phyloP scores from a whole-genome alignment of 2,888 invertebrate genomes.

The Metopia argyrocephala region DNA sequence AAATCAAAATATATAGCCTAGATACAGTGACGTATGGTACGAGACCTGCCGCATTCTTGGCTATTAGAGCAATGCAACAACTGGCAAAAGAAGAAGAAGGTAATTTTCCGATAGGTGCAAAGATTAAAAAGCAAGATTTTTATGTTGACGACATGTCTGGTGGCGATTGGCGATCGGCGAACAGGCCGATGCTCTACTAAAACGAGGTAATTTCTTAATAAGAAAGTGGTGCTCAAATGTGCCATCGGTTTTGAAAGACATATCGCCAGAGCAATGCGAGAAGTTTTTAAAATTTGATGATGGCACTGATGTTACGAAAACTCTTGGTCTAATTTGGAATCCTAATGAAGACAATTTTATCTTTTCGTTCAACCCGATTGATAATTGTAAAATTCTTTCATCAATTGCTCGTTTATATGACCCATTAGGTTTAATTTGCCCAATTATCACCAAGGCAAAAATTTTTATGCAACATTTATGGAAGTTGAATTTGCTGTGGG shows the following conservation, averaged over 20 bases:
- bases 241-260: constrained; percentile 6
- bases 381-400: constrained; percentile 4
- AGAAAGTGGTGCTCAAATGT: constrained; percentile 64
- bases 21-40: constrained; percentile 47
- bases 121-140: constrained; percentile 58
- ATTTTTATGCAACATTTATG: constrained; percentile 46
- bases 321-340: constrained; percentile 39
- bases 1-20: constrained; percentile 38
- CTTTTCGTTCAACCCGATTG: constrained; percentile 4
- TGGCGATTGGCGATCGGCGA: constrained; percentile 18
- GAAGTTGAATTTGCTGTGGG: background rate
- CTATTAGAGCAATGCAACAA: constrained; percentile 53
- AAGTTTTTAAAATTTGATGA: constrained; percentile 36
- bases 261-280: constrained; percentile 4
- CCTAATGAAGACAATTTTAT: constrained; percentile 6
- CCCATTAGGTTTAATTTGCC: constrained; percentile 45
- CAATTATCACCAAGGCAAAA: constrained; percentile 42
- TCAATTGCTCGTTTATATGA: constrained; percentile 38
- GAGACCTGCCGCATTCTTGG: constrained; percentile 47
- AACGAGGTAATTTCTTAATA: constrained; percentile 47
- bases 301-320: constrained; percentile 40
- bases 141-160: constrained; percentile 66
- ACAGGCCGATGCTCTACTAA: constrained; percentile 43
- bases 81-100: constrained; percentile 70
- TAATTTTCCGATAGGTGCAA: constrained; percentile 59